A percentile compares a stretch with the other conserved stretches of the same genome.
These are phyloP conservation scores for Jordanella pulchra DNA, from an alignment of 2,797 vertebrate genomes.

Conservation along the genomic window DNA sequence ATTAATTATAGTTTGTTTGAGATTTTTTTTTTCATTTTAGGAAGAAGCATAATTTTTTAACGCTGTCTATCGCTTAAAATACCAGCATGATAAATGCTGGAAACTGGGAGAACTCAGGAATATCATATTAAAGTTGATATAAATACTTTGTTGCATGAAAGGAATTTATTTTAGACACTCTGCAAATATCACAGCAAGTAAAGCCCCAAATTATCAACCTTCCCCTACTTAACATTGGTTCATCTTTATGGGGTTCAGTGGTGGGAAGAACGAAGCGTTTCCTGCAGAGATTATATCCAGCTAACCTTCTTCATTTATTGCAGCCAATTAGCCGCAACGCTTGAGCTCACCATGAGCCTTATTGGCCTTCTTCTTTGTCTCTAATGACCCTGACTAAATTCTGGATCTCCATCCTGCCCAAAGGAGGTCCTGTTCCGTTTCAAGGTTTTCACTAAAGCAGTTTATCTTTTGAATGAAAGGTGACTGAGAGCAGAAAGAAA, in stretches of 20 bases:
- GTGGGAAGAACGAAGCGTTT: conserved; percentile 40
- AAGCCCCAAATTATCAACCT: neutral
- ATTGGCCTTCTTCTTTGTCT: conserved; percentile 44
- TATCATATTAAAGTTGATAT: neutral
- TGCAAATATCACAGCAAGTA: neutral
- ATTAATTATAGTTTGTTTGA: conserved; percentile 25
- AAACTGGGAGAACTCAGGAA: conserved; percentile 9
- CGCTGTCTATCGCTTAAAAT: conserved; percentile 45
- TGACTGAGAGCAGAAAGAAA: neutral
- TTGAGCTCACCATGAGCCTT: conserved; percentile 60
- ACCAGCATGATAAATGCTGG: conserved; percentile 19
- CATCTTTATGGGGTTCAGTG: conserved; percentile 1
- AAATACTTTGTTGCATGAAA: conserved; percentile 12
- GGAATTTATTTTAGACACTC: too few relatives aligned
- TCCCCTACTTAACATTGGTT: neutral
- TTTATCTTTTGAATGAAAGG: conserved; percentile 21
- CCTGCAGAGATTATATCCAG: conserved; percentile 73
- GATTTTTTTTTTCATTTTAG: conserved; percentile 10
- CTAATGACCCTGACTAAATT: conserved; percentile 63
- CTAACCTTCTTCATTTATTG: conserved; percentile 75
- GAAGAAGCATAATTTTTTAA: conserved; percentile 26
- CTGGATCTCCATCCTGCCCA: conserved; percentile 41
- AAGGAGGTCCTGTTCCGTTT: conserved; percentile 42
- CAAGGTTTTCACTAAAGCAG: conserved; percentile 43
- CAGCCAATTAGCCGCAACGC: conserved; percentile 72